Conservation (phyloP, 2,113 vertebrate genomes). For the Catagonus wagneri region DNA sequence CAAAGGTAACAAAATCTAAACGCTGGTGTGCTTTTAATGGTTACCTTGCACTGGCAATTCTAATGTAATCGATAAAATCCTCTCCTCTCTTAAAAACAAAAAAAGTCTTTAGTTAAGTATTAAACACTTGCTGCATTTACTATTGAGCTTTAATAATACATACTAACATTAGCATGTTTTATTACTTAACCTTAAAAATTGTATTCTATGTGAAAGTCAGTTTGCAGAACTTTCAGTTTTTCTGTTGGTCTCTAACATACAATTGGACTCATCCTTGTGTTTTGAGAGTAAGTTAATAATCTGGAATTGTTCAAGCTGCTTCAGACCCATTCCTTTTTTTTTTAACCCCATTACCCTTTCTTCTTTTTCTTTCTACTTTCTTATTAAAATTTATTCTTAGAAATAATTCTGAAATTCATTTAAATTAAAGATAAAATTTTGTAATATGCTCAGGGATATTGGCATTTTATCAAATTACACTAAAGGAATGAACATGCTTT, state of each 20-base stretch:
- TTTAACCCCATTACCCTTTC: background rate
- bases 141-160: slow-evolving; percentile 19
- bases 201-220: background rate
- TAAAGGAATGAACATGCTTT: slow-evolving; percentile 21
- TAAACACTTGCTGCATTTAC: background rate
- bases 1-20: slow-evolving; percentile 42
- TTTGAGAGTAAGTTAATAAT: background rate
- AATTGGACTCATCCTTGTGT: background rate
- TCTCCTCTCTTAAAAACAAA: background rate
- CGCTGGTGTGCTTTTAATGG: background rate
- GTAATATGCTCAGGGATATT: background rate
- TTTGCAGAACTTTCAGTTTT: slow-evolving; percentile 15
- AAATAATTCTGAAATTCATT: background rate
- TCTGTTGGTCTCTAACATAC: background rate
- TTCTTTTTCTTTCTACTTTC: background rate
- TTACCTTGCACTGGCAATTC: background rate
- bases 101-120: background rate
- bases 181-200: background rate
- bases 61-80: slow-evolving; percentile 14
- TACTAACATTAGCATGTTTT: slow-evolving; percentile 10
- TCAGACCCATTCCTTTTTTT: background rate
- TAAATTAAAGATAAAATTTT: slow-evolving; percentile 38
- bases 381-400: slow-evolving; percentile 39
- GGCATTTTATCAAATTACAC: slow-evolving; percentile 33
- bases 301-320: slow-evolving; percentile 1